These are phyloP conservation scores for Holacanthella duospinosa DNA, from an alignment of 2,888 invertebrate species.

Conservation along the genomic window DNA sequence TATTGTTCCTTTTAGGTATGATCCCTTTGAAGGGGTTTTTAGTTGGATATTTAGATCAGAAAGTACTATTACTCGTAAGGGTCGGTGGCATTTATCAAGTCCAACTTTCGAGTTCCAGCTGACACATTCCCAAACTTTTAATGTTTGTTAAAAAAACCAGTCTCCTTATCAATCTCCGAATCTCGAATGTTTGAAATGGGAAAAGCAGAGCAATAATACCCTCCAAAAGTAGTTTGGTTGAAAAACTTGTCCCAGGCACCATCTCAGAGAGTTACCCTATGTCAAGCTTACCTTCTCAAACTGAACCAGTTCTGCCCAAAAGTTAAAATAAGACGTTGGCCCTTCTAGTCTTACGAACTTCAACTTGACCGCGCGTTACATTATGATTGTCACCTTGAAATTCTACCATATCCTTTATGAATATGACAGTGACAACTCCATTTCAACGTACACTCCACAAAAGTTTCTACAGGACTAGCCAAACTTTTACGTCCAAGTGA, in stretches of 20 bases:
- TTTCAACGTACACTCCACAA: too few species aligned
- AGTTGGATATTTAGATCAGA: background rate
- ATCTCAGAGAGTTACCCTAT: background rate
- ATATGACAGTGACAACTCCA: too few species aligned
- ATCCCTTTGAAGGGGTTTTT: too few species aligned
- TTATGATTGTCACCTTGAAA: background rate
- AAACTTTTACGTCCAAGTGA: too few species aligned
- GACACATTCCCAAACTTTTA: slow-evolving; percentile 4
- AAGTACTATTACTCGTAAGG: background rate
- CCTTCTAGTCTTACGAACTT: too few species aligned
- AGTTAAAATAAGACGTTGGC: background rate
- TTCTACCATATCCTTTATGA: too few species aligned
- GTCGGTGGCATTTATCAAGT: background rate
- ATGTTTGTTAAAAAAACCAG: background rate
- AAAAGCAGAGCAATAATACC: background rate
- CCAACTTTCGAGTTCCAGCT: background rate
- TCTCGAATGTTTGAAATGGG: background rate
- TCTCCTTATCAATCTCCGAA: background rate
- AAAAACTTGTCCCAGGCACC: background rate
- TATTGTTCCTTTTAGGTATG: too few species aligned
- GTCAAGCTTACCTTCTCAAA: background rate
- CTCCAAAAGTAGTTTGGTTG: background rate
- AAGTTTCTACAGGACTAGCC: too few species aligned
- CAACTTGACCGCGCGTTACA: too few species aligned
- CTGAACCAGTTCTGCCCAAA: background rate